Evolutionary conservation across 2,113 vertebrate species (phyloP), one percentile per base, ranked within the genome.

Genomic region (Meleagris gallopavo): DNA sequence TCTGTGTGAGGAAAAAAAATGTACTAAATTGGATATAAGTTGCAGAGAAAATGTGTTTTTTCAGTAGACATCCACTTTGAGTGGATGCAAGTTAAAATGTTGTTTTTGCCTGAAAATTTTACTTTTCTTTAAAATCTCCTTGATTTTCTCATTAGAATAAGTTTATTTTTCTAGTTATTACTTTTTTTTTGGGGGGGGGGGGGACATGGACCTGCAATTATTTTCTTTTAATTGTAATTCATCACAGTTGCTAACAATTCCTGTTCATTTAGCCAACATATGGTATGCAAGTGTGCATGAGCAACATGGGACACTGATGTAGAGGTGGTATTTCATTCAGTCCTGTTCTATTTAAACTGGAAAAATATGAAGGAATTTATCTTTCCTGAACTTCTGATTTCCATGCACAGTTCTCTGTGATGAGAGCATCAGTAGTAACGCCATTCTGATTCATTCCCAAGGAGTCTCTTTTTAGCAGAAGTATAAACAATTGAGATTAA

Each of bases 221-320:
- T 41, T 29, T 30, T 30, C 41, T 83, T 24, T 2, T 4, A 60
- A 77, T 9, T 70, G 4, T 16, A 57, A 4, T 5, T 58, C 19
- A 15, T 11, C 9, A 65, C 45, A 66, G 12, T 58, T 48, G 9
- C 65, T 64, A 92, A 16, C 4, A 70, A 25, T 10, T 75, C 6
- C 17, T 65, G 7, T 61, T 27, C 9, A 40, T 0, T 70, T 13
- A 14, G 1, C 22, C 45, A 73, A 16, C n/a, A 76, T 71, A 17
- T 5, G 71, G 9, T 22, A n/a, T 3, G 2, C 8, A 13, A 13
- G 3, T 2, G 0, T 32, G 18, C 11, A 52, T 50, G 66, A 74
- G 6, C 38, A 9, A 32, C 45, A 65, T 79, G 13, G 27, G 81
- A 43, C 30, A 10, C 11, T 43, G 2, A 12, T 13, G 11, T 17